Evolutionary conservation across 1,140 invertebrate species (phyloP).

Genomic region (Rhagoletis zephyria): DNA sequence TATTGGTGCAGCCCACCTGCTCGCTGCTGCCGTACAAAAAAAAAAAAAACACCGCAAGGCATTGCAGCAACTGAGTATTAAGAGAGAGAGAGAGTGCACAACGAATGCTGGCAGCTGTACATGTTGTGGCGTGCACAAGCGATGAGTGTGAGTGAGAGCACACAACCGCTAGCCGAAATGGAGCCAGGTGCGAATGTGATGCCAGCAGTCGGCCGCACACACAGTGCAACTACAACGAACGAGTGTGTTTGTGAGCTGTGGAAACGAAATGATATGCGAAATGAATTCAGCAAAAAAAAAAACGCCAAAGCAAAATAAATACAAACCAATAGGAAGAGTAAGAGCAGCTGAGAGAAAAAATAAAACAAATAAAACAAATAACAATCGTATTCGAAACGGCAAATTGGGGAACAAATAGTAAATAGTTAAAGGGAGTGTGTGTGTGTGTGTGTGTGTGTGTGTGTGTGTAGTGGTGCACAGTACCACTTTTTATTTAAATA

Average conservation of each 20-base stretch:
- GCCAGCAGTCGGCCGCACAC: neutral
- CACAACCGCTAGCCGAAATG: neutral
- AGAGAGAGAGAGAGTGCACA: neutral
- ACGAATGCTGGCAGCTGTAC: neutral
- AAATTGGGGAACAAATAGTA: slow-evolving; percentile 59
- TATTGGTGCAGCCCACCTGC: slow-evolving; percentile 72
- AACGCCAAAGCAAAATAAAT: neutral
- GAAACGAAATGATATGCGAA: slow-evolving; percentile 44
- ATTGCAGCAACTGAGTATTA: neutral
- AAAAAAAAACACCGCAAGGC: slow-evolving; percentile 62
- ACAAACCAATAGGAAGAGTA: slow-evolving; percentile 47
- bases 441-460: slow-evolving; percentile 54
- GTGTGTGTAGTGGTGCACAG: neutral
- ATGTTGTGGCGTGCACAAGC: neutral
- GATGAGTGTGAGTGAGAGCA: slow-evolving; percentile 11
- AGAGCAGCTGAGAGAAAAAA: neutral
- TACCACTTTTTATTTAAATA: slow-evolving; percentile 31
- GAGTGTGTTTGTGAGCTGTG: neutral
- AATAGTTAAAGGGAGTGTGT: slow-evolving; percentile 52
- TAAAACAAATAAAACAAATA: slow-evolving; percentile 58
- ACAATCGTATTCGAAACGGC: slow-evolving; percentile 57
- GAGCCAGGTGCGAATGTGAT: slow-evolving; percentile 38
- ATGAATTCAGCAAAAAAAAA: slow-evolving; percentile 18
- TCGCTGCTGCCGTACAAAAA: slow-evolving; percentile 62
- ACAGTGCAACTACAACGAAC: neutral